Evolutionary conservation across 2,888 invertebrate species (phyloP).

Genomic region (Formica aserva): DNA sequence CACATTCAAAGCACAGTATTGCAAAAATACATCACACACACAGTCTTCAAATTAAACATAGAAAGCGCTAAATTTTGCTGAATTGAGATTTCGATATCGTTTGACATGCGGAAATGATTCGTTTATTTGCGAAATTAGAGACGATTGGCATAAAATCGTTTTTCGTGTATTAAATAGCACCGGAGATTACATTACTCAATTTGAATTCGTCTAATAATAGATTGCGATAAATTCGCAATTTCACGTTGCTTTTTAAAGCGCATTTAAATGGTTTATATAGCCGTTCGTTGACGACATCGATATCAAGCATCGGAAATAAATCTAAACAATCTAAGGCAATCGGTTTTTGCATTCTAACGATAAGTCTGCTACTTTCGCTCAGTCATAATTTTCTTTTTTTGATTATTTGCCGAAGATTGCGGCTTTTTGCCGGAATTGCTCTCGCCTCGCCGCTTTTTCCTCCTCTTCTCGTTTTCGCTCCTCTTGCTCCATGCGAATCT

Average conservation of each 20-base stretch:
- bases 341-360: constrained; percentile 19
- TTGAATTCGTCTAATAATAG: constrained; percentile 16
- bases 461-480: constrained; percentile 94
- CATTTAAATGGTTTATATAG: constrained; percentile 34
- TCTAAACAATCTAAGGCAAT: constrained; percentile 30
- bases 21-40: not conserved
- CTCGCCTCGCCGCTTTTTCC: constrained; percentile 92
- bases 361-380: constrained; percentile 47
- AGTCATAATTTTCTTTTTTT: constrained; percentile 50
- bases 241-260: constrained; percentile 9
- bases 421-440: constrained; percentile 95
- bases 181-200: constrained; percentile 2
- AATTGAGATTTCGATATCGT: not conserved
- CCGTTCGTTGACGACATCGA: constrained; percentile 5
- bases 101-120: not conserved
- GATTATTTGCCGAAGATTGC: constrained; percentile 91
- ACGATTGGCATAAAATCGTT: not conserved
- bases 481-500: constrained; percentile 96
- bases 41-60: not conserved
- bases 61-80: not conserved
- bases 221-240: not conserved
- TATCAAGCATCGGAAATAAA: constrained; percentile 41
- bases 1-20: not conserved
- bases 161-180: not conserved
- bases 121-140: not conserved